These are phyloP conservation scores for Leptopilina clavipes DNA, from an alignment of 1,140 invertebrate species.

Conservation along the genomic window DNA sequence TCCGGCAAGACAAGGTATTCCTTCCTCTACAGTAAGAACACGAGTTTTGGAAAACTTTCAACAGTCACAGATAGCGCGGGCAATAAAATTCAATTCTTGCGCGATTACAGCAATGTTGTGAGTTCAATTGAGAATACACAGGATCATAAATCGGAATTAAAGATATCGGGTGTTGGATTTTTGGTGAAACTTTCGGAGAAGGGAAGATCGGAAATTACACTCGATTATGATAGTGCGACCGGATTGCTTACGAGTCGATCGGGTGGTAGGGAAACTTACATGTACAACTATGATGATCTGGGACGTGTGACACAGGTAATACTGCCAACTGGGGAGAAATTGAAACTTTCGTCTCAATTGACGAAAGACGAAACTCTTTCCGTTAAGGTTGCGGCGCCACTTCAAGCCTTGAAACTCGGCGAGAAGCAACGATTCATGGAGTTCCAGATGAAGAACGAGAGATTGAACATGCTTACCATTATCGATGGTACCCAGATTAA, in stretches of 20 bases:
- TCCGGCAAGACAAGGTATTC: constrained; percentile 94
- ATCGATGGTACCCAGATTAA: constrained; percentile 72
- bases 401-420: constrained; percentile 68
- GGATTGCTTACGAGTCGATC: constrained; percentile 87
- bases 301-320: constrained; percentile 89
- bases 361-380: constrained; percentile 84
- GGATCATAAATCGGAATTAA: constrained; percentile 92
- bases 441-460: constrained; percentile 77
- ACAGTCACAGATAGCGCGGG: constrained; percentile 94
- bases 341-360: constrained; percentile 84
- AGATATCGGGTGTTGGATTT: constrained; percentile 91
- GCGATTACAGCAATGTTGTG: constrained; percentile 92
- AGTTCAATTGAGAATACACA: constrained; percentile 96
- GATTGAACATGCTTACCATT: constrained; percentile 75
- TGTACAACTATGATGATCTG: constrained; percentile 91
- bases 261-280: constrained; percentile 88
- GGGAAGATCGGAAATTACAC: constrained; percentile 85
- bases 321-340: constrained; percentile 91
- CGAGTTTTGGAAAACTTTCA: constrained; percentile 94
- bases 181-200: constrained; percentile 88
- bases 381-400: constrained; percentile 78
- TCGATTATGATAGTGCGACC: constrained; percentile 89
- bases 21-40: constrained; percentile 97
- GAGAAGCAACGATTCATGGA: constrained; percentile 69
- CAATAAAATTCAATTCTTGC: constrained; percentile 93